phyloP scores from a whole-genome alignment of 2,888 invertebrate species.

The Unio pictorum region DNA sequence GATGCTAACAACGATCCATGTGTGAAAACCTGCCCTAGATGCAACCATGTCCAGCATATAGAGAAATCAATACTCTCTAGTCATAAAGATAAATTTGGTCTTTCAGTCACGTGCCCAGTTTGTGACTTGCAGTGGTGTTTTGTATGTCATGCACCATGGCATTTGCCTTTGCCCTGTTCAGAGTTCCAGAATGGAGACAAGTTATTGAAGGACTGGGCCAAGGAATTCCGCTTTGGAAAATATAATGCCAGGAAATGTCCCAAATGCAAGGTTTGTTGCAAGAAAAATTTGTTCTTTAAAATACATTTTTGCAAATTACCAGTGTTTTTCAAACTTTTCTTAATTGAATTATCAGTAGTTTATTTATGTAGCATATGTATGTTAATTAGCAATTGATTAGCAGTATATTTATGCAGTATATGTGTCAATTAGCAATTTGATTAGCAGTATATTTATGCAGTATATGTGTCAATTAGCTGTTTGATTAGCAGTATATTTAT shows the following conservation, averaged over 20 bases:
- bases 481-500: too few species aligned
- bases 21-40: slow-evolving; percentile 71
- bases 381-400: too few species aligned
- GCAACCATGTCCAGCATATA: slow-evolving; percentile 52
- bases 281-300: background rate
- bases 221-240: slow-evolving; percentile 66
- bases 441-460: too few species aligned
- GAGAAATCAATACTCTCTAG: slow-evolving; percentile 6
- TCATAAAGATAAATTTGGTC: slow-evolving; percentile 31
- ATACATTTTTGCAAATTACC: background rate
- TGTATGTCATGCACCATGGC: slow-evolving; percentile 71
- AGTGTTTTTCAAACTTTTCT: too few species aligned
- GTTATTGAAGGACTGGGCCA: slow-evolving; percentile 70
- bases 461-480: too few species aligned
- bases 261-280: slow-evolving; percentile 69
- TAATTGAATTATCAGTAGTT: too few species aligned
- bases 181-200: slow-evolving; percentile 69
- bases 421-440: too few species aligned
- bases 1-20: slow-evolving; percentile 68
- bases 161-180: slow-evolving; percentile 68
- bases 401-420: too few species aligned
- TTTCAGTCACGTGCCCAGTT: slow-evolving; percentile 60
- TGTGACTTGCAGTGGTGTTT: slow-evolving; percentile 72
- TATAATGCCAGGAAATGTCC: slow-evolving; percentile 72
- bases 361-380: too few species aligned